Evolutionary conservation across 2,797 vertebrate genomes (phyloP), one percentile per base, ranked within the genome.

Genomic region (Gallinago stenura): DNA sequence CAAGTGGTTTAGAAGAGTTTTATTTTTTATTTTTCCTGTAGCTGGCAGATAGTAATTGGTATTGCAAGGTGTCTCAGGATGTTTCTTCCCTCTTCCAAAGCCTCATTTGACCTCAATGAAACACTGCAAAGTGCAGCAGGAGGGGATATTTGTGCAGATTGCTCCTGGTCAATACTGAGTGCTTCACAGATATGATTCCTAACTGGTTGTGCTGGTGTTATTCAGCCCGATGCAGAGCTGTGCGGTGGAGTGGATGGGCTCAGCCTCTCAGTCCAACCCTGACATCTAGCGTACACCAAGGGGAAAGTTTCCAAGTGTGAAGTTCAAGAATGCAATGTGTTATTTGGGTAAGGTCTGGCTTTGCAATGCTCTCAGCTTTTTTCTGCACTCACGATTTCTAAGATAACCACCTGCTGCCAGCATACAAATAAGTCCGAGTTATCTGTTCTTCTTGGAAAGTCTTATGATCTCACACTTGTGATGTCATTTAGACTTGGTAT

Each of bases 221-320:
- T 31, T 35, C 46, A 45, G 53, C 6, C 10, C 25, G 56, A 41
- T 24, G 31, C 0, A 0, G 77, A 73, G 53, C 51, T 37, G 12
- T 43, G 10, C 20, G 56, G 6, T 15, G 22, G 35, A 76, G 58
- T 18, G 19, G 30, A 31, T 65, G 54, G 33, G 48, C 31, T 90
- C 13, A 39, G 75, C 45, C 54, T 73, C 58, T 57, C 72, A 61
- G 87, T 86, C 69, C 91, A 88, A 88, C 39, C 33, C 89, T 96
- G 93, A 93, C 95, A 95, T 64, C 96, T 97, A 94, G 90, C 66
- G 96, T 83, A 84, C 45, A 62, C 53, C 10, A 41, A 31, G 60
- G 53, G 82, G n/a, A 92, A 72, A 12, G 82, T 66, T 84, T 87
- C 30, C 8, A 51, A 51, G 25, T 45, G 37, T 15, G 62, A 75